Base-by-base conservation (phyloP, 2,888 invertebrate species). In the Stictocephala bisonia region DNA sequence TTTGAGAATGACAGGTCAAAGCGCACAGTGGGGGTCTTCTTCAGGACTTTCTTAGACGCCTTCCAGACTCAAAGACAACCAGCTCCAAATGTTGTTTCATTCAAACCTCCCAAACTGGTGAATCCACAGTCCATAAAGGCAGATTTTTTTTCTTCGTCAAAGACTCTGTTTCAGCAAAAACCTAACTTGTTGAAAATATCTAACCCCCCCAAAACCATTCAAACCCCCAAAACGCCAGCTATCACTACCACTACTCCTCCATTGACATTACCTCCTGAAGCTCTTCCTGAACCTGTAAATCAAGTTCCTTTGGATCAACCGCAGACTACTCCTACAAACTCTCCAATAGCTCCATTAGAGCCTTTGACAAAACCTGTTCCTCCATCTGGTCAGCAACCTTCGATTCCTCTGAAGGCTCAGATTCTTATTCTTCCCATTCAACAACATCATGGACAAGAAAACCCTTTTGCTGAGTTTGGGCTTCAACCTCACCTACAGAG, bases 21-120 rank as follows among this genome's bases (percentile, higher is more conserved):
- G 41, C 53, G 77, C 15, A 78, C 77, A 24, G 75, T 78, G 26
- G 77, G 77, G 15, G 64, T 77, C 44, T 64, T 78, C 15, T 77
- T 78, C 58, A 35, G 77, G 51, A 74, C 74, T 29, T 51, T 77
- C 13, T 74, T 77, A 44, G 76, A 78, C 64, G 74, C 76, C 9
- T 44, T 64, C 13, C 64, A 64, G 24, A 13, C 64, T 2, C 44
- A 41, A 22, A 20, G 26, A 9, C 60, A 60, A 40, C 60, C 35
- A 71, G 41, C 26, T 40, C 71, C 73, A 22, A 53, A 41, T 35
- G 50, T 44, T 13, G 18, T 18, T 26, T 71, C 35, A 15, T 48
- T 22, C 31, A 20, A 24, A 15, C 44, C 70, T 40, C 60, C 20
- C 15, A 11, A 26, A 22, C 60, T 20, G 24, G 24, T 3, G 11